Base-by-base conservation (phyloP, 2,113 vertebrate species). In the Hucho hucho region DNA sequence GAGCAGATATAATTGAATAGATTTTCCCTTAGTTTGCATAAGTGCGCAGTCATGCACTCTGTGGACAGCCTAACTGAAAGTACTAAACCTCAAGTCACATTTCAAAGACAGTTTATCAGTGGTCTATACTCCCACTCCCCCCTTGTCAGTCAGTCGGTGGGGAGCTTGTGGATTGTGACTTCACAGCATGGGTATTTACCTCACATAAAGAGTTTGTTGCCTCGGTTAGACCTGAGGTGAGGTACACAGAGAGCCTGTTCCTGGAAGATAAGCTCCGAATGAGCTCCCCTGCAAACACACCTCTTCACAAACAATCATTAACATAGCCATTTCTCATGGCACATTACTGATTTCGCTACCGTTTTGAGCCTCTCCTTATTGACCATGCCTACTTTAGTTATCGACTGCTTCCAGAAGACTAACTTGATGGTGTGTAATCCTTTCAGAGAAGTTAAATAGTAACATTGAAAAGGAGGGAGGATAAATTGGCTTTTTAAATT, bases 361-460 rank as follows among this genome's bases (percentile, higher is more conserved):
- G 37, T 82, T 80, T 61, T 64, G 29, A 16, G 73, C 68, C 59
- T 75, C 82, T 64, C 46, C 80, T 74, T 72, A 72, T 66, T 75
- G 76, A 80, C 79, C 73, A 69, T 74, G 84, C 83, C 86, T 87
- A 75, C 84, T 88, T 89, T 76, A 82, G 71, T 87, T 89, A 89
- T 88, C 86, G 88, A 87, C 79, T 72, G 78, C 80, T 80, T 88
- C 75, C 69, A 90, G 85, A 80, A 87, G 84, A 89, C 73, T 81
- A 79, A 86, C 84, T 84, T 79, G 74, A 81, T 86, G 68, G 75
- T 63, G 72, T 75, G 69, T 83, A 76, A 85, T 88, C 81, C 80
- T 85, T 84, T 79, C 76, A 89, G 75, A 74, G 79, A 80, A 66
- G 77, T 83, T 79, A 82, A 74, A 85, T 83, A 84, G 74, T 82